Evolutionary conservation across 1,140 invertebrate species (phyloP).

Genomic region (Lerema accius): DNA sequence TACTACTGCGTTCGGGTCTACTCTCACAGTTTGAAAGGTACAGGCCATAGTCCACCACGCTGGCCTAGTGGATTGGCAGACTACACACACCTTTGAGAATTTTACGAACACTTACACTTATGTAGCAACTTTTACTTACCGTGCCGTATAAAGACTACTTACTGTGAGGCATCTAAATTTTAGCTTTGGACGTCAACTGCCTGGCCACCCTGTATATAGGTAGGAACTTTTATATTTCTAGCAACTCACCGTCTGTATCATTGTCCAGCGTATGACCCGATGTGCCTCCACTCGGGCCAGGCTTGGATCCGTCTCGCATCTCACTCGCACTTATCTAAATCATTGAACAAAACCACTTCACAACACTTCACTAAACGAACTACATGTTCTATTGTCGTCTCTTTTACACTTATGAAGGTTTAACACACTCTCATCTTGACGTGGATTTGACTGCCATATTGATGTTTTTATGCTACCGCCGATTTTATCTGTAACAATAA

Average conservation of each 20-base stretch:
- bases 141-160: too few relatives aligned
- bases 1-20: too few relatives aligned
- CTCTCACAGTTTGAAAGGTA: too few relatives aligned
- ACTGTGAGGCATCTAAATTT: too few relatives aligned
- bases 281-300: slow-evolving; percentile 66
- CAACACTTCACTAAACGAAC: slow-evolving; percentile 10
- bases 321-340: slow-evolving; percentile 57
- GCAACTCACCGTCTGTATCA: slow-evolving; percentile 50
- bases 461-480: too few relatives aligned
- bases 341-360: slow-evolving; percentile 46
- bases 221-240: not conserved
- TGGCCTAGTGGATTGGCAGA: too few relatives aligned
- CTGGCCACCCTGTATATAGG: too few relatives aligned
- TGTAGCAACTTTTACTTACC: slow-evolving; percentile 1
- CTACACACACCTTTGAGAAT: too few relatives aligned
- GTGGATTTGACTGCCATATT: too few relatives aligned
- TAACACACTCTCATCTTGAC: not conserved
- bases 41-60: too few relatives aligned
- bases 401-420: not conserved
- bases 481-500: slow-evolving; percentile 36
- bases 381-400: not conserved
- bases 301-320: slow-evolving; percentile 70
- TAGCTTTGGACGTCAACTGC: too few relatives aligned
- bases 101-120: not conserved
- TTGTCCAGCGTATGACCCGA: slow-evolving; percentile 54